Base-by-base conservation (phyloP, 2,113 vertebrate species). In the Stomatorhinus ivindoensis region DNA sequence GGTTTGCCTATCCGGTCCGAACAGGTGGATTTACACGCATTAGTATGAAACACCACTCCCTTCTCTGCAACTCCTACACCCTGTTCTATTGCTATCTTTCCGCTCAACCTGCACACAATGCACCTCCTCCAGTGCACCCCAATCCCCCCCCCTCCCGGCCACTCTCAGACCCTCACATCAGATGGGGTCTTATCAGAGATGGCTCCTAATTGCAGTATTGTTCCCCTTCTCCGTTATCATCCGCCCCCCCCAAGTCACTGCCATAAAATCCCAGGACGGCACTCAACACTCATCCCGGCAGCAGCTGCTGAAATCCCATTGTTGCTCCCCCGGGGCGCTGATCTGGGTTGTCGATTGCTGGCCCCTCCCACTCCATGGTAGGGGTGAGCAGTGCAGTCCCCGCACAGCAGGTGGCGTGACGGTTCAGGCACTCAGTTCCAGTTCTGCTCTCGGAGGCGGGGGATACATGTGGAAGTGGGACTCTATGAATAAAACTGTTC, bases 191-290 rank as follows among this genome's bases (percentile, higher is more conserved):
- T 94, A 93, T 94, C 94, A 92, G 89, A 46, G 87, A 89, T 92
- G 89, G 24, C 48, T 91, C 89, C 89, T 93, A 95, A 94, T 93
- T 94, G 91, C 86, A 44, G 90, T 91, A 92, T 93, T 93, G 91
- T 93, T 93, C 92, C 42, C 42, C 42, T 44, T 44, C 44, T 46
- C 44, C 5, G 3, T 47, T 47, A 47, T 47, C 46, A 47, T 9
- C 8, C 82, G 90, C 83, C 44, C 21, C n/a, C 27, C 21, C 3
- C 15, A 51, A 47, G 65, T 69, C 69, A 1, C n/a, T 42, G 76
- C 89, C 89, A 89, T 90, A 92, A 92, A 94, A 93, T 91, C 90
- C 90, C 89, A 91, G 90, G 88, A 90, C 87, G 86, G 51, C 91
- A 88, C 92, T 89, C 90, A 92, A 92, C 89, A 91, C 88, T n/a